These are phyloP conservation scores for Onychomys arenicola DNA, from an alignment of 2,797 vertebrate species.

Conservation along the genomic window DNA sequence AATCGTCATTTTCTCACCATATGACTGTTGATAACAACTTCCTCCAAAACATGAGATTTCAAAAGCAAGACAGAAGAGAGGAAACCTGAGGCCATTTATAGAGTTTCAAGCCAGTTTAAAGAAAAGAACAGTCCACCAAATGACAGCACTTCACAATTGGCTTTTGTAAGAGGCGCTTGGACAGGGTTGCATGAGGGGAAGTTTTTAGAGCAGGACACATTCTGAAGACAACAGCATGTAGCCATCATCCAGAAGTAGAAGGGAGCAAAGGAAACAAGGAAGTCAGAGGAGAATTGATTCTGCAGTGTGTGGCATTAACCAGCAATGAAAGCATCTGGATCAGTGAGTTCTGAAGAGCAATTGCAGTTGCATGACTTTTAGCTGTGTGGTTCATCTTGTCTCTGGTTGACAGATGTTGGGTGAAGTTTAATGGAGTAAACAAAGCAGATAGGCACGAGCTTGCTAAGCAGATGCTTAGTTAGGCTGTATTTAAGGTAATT, in stretches of 20 bases:
- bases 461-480: not conserved
- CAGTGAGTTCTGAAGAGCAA: not conserved
- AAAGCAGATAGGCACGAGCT: not conserved
- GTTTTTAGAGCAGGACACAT: not conserved
- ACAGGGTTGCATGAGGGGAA: not conserved
- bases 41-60: not conserved
- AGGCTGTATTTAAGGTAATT: not conserved
- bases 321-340: not conserved
- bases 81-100: not conserved
- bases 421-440: not conserved
- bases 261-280: not conserved
- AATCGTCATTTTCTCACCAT: not conserved
- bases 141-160: not conserved
- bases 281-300: rapidly evolving
- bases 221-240: not conserved
- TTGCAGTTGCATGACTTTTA: not conserved
- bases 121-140: not conserved
- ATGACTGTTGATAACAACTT: not conserved
- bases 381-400: not conserved
- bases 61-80: not conserved
- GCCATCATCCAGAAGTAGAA: not conserved
- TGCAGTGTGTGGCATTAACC: not conserved
- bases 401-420: not conserved
- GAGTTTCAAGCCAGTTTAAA: not conserved
- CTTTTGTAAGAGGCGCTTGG: not conserved